Evolutionary conservation across 2,888 invertebrate species (phyloP), one percentile per base, ranked within the genome.

Genomic region (Nasonia oneida): DNA sequence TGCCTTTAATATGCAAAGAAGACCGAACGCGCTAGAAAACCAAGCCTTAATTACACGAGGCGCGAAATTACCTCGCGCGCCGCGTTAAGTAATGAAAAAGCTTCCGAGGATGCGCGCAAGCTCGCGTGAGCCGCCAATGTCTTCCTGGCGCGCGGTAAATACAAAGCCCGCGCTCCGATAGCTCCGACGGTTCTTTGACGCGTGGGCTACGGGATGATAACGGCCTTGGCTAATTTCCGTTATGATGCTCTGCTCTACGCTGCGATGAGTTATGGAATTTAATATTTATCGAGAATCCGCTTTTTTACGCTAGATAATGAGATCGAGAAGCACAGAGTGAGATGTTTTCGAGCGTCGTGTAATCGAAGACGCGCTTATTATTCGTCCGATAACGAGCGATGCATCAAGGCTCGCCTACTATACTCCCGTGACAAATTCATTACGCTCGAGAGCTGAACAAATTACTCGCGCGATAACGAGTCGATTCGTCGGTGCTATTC

Each of bases 71-170:
- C 47, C 50, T 50, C n/a, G 14, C n/a, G 53, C 61, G 61, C 1
- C 2, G 61, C 10, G 18, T 47, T 81, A 81, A 74, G 47, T 81
- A 81, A 70, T 74, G 64, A 64, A 39, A 70, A 61, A 81, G 74
- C 64, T 73, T n/a, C n/a, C 18, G 33, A 33, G 50, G 79, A 79
- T 67, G 70, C 15, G 42, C 15, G 50, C 67, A 37, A 57, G 42
- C 74, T 74, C 47, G 53, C 37, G 61, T 37, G 50, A 50, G 37
- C 50, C 12, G 8, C 47, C 3, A 47, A 47, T 67, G 33, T 67
- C 67, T 67, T 67, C 67, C 12, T 67, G 33, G 33, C 33, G 33
- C 29, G 64, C 14, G 67, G 10, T 33, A 67, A 67, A 67, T 14
- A 67, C 23, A 67, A 67, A 61, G 57, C 57, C 29, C 29, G 29